These are phyloP conservation scores for Tinea pellionella DNA, from an alignment of 2,888 invertebrate species.

Conservation along the genomic window DNA sequence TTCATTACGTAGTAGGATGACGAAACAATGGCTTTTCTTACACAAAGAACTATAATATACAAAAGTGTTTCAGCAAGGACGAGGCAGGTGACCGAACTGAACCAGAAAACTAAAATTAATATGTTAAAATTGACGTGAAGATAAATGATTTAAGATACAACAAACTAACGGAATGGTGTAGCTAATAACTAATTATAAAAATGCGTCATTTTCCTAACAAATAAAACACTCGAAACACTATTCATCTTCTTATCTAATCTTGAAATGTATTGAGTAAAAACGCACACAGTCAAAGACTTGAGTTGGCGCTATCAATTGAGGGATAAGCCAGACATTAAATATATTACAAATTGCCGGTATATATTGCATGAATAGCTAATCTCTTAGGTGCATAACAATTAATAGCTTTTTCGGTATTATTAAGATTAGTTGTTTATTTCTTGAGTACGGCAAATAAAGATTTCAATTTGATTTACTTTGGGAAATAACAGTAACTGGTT, in stretches of 20 bases:
- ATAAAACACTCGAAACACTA: constrained; percentile 34
- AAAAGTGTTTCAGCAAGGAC: not conserved
- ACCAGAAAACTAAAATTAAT: too few species aligned
- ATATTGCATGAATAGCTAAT: constrained; percentile 14
- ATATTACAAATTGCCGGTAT: constrained; percentile 10
- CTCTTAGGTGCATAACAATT: constrained; percentile 24
- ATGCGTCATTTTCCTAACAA: constrained; percentile 29
- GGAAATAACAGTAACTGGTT: too few species aligned
- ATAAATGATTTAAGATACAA: not conserved
- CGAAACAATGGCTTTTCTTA: constrained; percentile 2
- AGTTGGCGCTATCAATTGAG: constrained; percentile 18
- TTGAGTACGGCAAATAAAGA: too few species aligned
- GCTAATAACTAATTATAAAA: constrained; percentile 24
- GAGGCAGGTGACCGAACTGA: too few species aligned
- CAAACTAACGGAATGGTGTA: not conserved
- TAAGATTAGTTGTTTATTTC: too few species aligned
- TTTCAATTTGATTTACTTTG: too few species aligned
- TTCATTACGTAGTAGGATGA: not conserved
- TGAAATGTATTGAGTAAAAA: constrained; percentile 14
- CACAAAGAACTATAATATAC: not conserved
- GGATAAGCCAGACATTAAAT: constrained; percentile 19
- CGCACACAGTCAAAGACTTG: not conserved
- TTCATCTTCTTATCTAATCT: constrained; percentile 15
- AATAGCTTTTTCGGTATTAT: constrained; percentile 38
- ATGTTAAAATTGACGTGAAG: not conserved